A percentile compares a stretch with the other conserved stretches of the same genome.
phyloP scores from a whole-genome alignment of 2,888 invertebrate genomes.

The Andrena bicolor region DNA sequence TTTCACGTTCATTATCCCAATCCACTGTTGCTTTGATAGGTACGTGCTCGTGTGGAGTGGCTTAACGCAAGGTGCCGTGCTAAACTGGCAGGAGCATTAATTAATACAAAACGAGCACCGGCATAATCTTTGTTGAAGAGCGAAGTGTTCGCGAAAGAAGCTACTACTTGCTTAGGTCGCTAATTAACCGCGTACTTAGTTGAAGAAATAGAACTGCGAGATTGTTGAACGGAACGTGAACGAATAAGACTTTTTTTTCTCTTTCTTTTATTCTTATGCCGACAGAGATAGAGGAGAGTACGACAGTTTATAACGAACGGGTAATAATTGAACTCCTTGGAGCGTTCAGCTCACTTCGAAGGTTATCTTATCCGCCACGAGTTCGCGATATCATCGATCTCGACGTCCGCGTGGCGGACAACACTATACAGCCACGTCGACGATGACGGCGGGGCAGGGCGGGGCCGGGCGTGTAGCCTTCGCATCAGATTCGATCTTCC shows the following conservation, averaged over 20 bases:
- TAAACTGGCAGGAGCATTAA: background rate
- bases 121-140: no score
- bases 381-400: conserved; percentile 11
- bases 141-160: no score
- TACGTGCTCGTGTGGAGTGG: background rate
- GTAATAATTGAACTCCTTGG: background rate
- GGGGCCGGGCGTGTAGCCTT: no score
- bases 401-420: no score
- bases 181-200: no score
- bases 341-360: background rate
- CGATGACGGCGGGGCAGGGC: no score
- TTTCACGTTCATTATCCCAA: conserved; percentile 50
- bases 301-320: background rate
- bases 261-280: no score
- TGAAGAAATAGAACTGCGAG: background rate
- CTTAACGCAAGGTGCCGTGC: background rate
- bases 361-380: conserved; percentile 3
- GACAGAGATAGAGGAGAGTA: background rate
- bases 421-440: no score
- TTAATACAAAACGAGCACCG: background rate
- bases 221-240: background rate
- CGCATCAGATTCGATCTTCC: background rate
- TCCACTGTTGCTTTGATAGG: conserved; percentile 22
- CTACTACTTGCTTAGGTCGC: no score
- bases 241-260: background rate